Evolutionary conservation across 2,113 vertebrate species (phyloP).

Genomic region (Notarius lentiginosus): DNA sequence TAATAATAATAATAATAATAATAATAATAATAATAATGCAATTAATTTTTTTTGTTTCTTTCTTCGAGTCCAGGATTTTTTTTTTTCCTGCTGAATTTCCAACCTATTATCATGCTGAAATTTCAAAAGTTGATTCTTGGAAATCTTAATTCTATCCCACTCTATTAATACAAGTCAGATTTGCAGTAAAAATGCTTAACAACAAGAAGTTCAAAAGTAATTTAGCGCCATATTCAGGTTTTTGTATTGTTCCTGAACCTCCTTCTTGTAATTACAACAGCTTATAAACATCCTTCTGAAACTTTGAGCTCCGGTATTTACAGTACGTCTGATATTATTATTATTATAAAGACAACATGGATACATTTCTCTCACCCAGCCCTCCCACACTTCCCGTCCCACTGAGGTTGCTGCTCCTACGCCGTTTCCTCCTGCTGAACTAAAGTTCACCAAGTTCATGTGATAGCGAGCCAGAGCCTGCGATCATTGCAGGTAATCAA

Average conservation of each 20-base stretch:
- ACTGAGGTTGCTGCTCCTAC: constrained; percentile 2
- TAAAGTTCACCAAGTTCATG: constrained; percentile 11
- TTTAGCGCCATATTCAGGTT: neutral
- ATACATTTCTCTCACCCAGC: neutral
- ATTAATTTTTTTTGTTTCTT: too few species aligned
- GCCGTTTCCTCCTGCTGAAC: neutral
- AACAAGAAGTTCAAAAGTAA: neutral
- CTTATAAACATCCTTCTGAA: neutral
- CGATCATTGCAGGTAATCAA: neutral
- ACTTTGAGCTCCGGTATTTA: neutral
- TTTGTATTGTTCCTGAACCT: neutral
- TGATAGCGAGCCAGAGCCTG: neutral
- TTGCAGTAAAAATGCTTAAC: neutral
- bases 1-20: too few species aligned
- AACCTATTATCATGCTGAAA: neutral
- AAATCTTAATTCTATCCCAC: neutral
- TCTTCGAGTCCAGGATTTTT: neutral
- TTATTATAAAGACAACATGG: neutral
- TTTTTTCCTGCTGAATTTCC: neutral
- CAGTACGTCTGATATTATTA: neutral
- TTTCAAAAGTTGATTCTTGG: neutral
- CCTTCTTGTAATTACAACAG: neutral
- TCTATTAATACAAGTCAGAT: neutral
- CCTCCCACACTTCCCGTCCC: neutral
- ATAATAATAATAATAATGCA: too few species aligned